Evolutionary conservation across 2,888 invertebrate genomes (phyloP).

Genomic region (Caenorhabditis macrosperma): DNA sequence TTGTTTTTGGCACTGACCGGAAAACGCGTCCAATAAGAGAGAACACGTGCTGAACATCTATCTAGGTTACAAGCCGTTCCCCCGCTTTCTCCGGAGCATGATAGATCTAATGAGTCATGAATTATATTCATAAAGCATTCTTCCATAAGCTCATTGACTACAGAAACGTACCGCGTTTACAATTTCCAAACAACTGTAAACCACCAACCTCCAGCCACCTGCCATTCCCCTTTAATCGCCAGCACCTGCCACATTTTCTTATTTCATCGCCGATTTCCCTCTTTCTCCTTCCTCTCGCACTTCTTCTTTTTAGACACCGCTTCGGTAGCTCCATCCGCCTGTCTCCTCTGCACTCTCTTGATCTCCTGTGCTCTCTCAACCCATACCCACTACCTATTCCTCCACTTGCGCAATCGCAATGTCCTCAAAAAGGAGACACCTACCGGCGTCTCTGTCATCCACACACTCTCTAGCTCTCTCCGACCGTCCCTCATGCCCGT

Average conservation of each 20-base stretch:
- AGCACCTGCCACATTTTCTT: slow-evolving; percentile 17
- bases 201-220: slow-evolving; percentile 8
- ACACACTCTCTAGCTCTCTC: slow-evolving; percentile 4
- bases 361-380: not conserved
- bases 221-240: slow-evolving; percentile 7
- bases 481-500: slow-evolving; percentile 30
- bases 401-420: slow-evolving; percentile 41
- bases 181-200: slow-evolving; percentile 2
- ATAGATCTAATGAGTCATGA: too few relatives aligned
- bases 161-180: not conserved
- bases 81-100: too few relatives aligned
- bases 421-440: slow-evolving; percentile 39
- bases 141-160: not conserved
- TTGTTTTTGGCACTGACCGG: slow-evolving; percentile 4
- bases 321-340: slow-evolving; percentile 22
- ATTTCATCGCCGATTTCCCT: not conserved
- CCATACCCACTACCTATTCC: slow-evolving; percentile 26
- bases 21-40: not conserved
- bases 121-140: too few relatives aligned
- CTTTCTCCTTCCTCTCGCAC: not conserved
- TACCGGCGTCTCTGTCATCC: not conserved
- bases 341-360: slow-evolving; percentile 9
- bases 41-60: not conserved
- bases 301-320: slow-evolving; percentile 12
- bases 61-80: too few relatives aligned